phyloP scores from a whole-genome alignment of 2,113 vertebrate species.

The Callopanchax toddi region DNA sequence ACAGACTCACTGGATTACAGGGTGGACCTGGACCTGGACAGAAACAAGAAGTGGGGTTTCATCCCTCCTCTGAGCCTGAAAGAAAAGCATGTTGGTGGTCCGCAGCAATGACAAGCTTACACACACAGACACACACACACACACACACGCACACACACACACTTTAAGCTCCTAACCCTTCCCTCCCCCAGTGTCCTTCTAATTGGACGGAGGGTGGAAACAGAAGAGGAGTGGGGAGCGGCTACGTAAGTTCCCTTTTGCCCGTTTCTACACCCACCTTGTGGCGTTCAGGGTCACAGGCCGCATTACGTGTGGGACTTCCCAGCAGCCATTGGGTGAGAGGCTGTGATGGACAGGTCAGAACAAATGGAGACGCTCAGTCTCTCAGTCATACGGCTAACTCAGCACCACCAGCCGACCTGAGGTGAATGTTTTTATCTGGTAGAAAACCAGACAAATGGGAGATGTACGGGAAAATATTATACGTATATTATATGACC shows the following conservation, averaged over 20 bases:
- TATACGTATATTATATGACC: not conserved
- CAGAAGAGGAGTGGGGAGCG: constrained; percentile 51
- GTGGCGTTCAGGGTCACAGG: not conserved
- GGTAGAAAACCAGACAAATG: no score
- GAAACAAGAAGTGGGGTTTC: constrained; percentile 63
- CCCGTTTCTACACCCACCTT: not conserved
- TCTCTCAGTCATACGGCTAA: no score
- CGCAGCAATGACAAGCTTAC: constrained; percentile 36
- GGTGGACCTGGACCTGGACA: no score
- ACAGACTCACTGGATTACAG: no score
- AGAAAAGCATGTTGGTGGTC: constrained; percentile 78
- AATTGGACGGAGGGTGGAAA: constrained; percentile 74
- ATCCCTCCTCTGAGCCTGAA: constrained; percentile 52
- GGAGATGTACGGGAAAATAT: not conserved
- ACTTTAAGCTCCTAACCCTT: constrained; percentile 20
- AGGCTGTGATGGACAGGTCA: not conserved
- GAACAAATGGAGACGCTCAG: not conserved
- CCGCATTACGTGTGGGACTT: not conserved
- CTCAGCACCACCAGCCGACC: not conserved
- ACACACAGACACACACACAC: constrained; percentile 34
- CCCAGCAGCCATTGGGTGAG: not conserved
- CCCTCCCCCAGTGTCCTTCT: constrained; percentile 70
- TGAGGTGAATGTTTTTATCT: not conserved
- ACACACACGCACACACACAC: constrained; percentile 33
- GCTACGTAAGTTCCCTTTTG: no score